These are phyloP conservation scores for Drosophila navojoa DNA, from an alignment of 1,140 invertebrate species.

Conservation along the genomic window DNA sequence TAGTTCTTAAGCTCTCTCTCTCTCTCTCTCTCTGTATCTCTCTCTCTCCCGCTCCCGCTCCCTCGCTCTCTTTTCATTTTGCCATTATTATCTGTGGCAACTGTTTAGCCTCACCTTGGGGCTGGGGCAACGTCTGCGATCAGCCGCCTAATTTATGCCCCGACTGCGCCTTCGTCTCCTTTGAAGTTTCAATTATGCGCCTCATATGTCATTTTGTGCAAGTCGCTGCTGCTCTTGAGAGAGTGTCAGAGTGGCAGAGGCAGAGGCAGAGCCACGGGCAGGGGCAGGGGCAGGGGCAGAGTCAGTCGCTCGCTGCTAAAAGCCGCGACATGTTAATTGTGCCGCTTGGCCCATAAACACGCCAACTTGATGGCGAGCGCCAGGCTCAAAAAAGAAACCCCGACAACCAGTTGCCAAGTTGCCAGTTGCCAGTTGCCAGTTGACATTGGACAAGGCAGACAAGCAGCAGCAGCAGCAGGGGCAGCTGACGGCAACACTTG, in stretches of 20 bases:
- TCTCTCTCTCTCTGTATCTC: too few species aligned
- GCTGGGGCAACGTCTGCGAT: constrained; percentile 44
- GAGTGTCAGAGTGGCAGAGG: not conserved
- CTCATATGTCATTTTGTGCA: constrained; percentile 83
- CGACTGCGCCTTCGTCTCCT: constrained; percentile 69
- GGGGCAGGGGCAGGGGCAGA: not conserved
- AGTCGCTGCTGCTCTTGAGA: constrained; percentile 40
- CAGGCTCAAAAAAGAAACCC: constrained; percentile 59
- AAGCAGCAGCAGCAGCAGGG: not conserved
- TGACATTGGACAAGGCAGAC: not conserved
- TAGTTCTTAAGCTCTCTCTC: too few species aligned
- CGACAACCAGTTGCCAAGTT: constrained; percentile 49
- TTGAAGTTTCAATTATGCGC: constrained; percentile 83
- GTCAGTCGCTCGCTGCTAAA: constrained; percentile 64
- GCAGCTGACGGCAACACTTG: constrained; percentile 21
- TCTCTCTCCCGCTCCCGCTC: constrained; percentile 1
- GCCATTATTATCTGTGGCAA: constrained; percentile 28
- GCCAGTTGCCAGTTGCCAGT: constrained; percentile 19
- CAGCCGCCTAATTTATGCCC: constrained; percentile 78
- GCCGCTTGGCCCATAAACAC: constrained; percentile 81
- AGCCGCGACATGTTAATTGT: constrained; percentile 83
- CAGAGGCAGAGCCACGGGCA: not conserved
- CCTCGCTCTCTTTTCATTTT: constrained; percentile 6
- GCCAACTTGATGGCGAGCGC: constrained; percentile 82
- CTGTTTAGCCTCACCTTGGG: constrained; percentile 54